Conservation (phyloP, 2,113 vertebrate genomes). For the Microcebus griseorufus region DNA sequence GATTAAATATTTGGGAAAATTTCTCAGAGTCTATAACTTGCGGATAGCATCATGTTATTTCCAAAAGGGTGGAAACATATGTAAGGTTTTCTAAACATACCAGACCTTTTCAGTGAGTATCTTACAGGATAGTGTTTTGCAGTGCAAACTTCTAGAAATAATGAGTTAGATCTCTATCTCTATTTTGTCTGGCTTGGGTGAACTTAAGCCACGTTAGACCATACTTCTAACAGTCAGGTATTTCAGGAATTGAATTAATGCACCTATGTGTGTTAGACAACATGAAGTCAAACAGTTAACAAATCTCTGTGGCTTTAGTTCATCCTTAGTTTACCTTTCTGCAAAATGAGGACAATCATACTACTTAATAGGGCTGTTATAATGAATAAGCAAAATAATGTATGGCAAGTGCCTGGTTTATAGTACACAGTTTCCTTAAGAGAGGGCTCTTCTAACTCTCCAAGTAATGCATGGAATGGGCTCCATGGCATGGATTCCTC, state of each 20-base stretch:
- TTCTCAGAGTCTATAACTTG: conserved; percentile 48
- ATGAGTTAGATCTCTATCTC: not conserved
- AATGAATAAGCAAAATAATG: conserved; percentile 43
- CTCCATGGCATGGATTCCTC: conserved; percentile 40
- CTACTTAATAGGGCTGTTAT: not conserved
- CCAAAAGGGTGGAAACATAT: not conserved
- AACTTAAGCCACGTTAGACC: conserved; percentile 7
- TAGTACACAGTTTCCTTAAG: conserved; percentile 2
- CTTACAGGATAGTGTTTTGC: conserved; percentile 33
- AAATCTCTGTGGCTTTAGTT: conserved; percentile 25
- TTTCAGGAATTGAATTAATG: not conserved
- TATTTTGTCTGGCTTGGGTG: not conserved
- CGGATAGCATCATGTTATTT: conserved; percentile 14
- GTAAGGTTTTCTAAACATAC: conserved; percentile 14
- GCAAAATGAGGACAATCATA: not conserved
- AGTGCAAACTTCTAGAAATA: conserved; percentile 23
- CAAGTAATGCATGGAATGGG: not conserved
- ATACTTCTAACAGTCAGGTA: not conserved
- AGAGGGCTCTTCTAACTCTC: conserved; percentile 3
- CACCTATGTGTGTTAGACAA: not conserved
- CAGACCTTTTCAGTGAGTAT: not conserved
- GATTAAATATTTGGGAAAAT: conserved; percentile 41
- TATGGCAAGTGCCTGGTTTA: not conserved
- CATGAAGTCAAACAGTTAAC: not conserved
- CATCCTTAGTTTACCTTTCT: conserved; percentile 15